These are phyloP conservation scores for Drosophila murphyi DNA, from an alignment of 1,140 invertebrate genomes.

Conservation along the genomic window DNA sequence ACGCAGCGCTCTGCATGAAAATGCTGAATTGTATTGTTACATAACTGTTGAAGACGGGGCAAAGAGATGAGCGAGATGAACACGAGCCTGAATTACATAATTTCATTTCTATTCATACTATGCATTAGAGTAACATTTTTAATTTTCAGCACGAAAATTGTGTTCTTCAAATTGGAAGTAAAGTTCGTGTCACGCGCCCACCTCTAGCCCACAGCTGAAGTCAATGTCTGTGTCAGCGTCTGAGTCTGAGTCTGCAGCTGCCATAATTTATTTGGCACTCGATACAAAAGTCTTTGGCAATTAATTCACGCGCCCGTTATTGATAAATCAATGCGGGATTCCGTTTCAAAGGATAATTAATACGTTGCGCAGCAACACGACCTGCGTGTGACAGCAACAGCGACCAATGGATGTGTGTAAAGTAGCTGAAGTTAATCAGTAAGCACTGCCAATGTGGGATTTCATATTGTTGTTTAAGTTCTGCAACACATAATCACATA, in stretches of 20 bases:
- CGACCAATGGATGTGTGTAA: slow-evolving; percentile 1
- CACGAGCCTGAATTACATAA: too few relatives aligned
- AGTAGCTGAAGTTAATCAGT: too few relatives aligned
- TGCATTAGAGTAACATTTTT: too few relatives aligned
- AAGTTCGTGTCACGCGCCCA: slow-evolving; percentile 8
- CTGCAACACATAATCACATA: not conserved
- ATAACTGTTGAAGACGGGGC: slow-evolving; percentile 41
- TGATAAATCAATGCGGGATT: slow-evolving; percentile 69
- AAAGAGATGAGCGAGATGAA: not conserved
- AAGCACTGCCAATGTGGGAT: too few relatives aligned
- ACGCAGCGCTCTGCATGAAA: slow-evolving; percentile 71
- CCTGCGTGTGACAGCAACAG: slow-evolving; percentile 58
- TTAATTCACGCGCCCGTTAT: slow-evolving; percentile 66
- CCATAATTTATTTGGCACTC: slow-evolving; percentile 62
- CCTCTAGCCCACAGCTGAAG: not conserved
- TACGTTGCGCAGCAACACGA: slow-evolving; percentile 50
- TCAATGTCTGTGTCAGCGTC: not conserved
- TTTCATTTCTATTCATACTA: too few relatives aligned
- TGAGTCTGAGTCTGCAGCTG: slow-evolving; percentile 2
- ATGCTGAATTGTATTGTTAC: slow-evolving; percentile 79
- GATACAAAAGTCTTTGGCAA: slow-evolving; percentile 65
- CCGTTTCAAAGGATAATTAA: slow-evolving; percentile 77
- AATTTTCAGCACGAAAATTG: not conserved
- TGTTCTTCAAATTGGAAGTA: too few relatives aligned
- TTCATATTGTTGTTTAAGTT: not conserved